phyloP scores from a whole-genome alignment of 2,888 invertebrate species.

The Thymelicus lineola region DNA sequence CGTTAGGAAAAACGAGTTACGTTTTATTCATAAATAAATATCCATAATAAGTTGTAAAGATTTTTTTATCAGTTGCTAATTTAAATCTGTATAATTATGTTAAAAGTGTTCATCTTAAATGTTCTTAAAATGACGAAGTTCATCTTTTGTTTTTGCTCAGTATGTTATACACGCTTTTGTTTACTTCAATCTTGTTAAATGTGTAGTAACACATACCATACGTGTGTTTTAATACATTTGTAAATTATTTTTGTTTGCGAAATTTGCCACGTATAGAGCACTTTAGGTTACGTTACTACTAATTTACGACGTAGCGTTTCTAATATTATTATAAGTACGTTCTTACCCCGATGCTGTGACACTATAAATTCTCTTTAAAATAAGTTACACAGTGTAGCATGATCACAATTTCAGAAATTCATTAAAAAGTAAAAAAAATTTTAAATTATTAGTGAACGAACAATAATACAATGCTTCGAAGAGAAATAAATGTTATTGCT shows the following conservation, averaged over 20 bases:
- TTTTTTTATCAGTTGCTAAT: too few species aligned
- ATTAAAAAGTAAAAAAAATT: neutral
- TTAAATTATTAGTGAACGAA: neutral
- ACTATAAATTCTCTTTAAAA: neutral
- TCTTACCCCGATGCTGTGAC: neutral
- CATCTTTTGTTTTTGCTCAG: neutral
- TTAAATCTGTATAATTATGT: too few species aligned
- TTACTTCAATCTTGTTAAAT: neutral
- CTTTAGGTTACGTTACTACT: too few species aligned
- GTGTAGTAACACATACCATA: too few species aligned
- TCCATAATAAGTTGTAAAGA: too few species aligned
- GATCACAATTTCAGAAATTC: neutral
- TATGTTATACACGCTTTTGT: neutral
- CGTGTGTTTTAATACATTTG: too few species aligned
- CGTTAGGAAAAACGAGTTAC: too few species aligned
- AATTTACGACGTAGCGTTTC: neutral
- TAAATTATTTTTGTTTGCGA: too few species aligned
- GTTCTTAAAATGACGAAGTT: neutral
- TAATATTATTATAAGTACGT: neutral
- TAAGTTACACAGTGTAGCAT: neutral
- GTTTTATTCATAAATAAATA: too few species aligned
- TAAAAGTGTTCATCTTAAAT: neutral
- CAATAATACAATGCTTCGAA: conserved; percentile 8
- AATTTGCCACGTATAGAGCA: too few species aligned
- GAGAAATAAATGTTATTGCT: conserved; percentile 23